Evolutionary conservation across 2,797 vertebrate species (phyloP).

Genomic region (Rhynchotus rufescens): DNA sequence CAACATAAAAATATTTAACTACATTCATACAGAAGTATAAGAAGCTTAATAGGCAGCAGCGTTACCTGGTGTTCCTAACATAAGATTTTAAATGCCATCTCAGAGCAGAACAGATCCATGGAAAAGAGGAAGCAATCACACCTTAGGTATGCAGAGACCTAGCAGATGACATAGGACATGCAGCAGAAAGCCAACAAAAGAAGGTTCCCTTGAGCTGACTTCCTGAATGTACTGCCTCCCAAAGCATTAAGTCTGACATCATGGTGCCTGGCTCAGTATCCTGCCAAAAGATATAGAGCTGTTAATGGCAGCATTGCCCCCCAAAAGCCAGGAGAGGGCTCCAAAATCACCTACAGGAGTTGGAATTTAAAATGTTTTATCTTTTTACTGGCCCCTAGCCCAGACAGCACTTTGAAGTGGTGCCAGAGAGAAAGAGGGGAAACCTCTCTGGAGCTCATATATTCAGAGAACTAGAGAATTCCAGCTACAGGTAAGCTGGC

Average conservation of each 20-base stretch:
- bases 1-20: not conserved
- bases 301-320: conserved; percentile 6
- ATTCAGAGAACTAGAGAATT: conserved; percentile 5
- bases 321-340: conserved; percentile 38
- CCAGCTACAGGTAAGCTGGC: not conserved
- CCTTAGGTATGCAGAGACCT: not conserved
- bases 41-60: not conserved
- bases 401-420: conserved; percentile 35
- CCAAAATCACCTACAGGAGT: not conserved
- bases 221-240: conserved; percentile 28
- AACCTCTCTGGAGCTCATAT: not conserved
- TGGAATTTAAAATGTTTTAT: conserved; percentile 18
- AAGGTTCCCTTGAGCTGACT: not conserved
- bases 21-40: not conserved
- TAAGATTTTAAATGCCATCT: not conserved
- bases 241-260: conserved; percentile 69
- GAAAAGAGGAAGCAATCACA: not conserved
- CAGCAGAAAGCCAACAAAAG: conserved; percentile 11
- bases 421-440: not conserved
- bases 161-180: not conserved
- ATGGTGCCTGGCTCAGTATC: not conserved
- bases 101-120: not conserved
- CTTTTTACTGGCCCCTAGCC: conserved; percentile 27
- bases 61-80: not conserved
- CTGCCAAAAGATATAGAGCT: conserved; percentile 3